Base-by-base conservation (phyloP, 2,113 vertebrate species). In the Beaufortia kweichowensis region DNA sequence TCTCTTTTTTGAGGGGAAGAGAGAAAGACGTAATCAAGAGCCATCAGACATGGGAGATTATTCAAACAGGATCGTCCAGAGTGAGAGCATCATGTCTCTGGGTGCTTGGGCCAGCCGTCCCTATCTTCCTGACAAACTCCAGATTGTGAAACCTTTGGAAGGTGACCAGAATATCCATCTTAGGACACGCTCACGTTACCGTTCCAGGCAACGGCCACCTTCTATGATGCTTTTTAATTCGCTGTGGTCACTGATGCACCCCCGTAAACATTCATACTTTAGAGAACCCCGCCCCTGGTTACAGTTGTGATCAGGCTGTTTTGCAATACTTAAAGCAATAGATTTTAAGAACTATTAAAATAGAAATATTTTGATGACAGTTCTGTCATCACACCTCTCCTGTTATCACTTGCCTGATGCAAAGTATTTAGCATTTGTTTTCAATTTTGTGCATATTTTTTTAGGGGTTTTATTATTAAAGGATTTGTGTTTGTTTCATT, bases 61-160 rank as follows among this genome's bases (percentile, higher is more conserved):
- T 23, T 92, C 91, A 3, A 93, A 92, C 55, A 85, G 90, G 0
- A 46, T 96, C 41, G 95, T 94, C 1, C 96, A 96, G 46, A 95
- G 95, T 0, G 97, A 98, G 62, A 99, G 96, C 93, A 95, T 98
- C 90, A 96, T 97, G 96, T 99, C 97, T 0, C 91, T 98, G 4
- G 96, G 96, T 75, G 50, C 90, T 17, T 97, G 95, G 94, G 90
- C 94, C 90, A 94, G 93, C 65, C 94, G 97, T 41, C 95, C 95
- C 80, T 98, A 98, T 92, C 94, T 98, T 83, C 97, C 97, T 0
- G 97, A 99, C 92, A 99, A 99, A 75, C 95, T 99, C 61, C 97
- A 99, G 95, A 99, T 99, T 77, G 97, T 99, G 89, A 99, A 99
- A 90, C 97, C 97, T 0, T 91, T 99, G 72, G 97, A 99, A 98